Evolutionary conservation across 1,140 invertebrate genomes (phyloP), one percentile per base, ranked within the genome.

Genomic region (Ceratina australensis): DNA sequence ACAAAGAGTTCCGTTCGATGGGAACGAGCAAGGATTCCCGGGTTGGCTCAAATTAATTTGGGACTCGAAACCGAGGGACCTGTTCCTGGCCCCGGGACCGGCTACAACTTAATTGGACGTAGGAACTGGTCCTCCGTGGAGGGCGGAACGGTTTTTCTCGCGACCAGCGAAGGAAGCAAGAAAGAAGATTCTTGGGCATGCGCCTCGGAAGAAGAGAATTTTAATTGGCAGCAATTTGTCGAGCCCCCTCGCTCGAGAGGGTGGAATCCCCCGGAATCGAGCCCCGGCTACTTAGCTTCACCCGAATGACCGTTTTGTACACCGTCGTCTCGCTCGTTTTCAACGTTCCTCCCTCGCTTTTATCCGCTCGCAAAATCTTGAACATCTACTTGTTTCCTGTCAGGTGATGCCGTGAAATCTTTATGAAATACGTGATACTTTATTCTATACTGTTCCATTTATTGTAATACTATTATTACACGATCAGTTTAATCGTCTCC

Each of bases 171-270:
- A 42, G 3, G 0, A 7, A 42, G 50, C 50, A 24, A 59, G 72
- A 82, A 50, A 26, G 73, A 73, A 73, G 52, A 63, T 57, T 54
- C 28, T 49, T 10, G 59, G 33, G 67, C 47, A 72, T 64, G 67
- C 54, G 65, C 63, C 64, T 83, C 68, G 50, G 73, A 81, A 78
- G 78, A 84, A 59, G 87, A 88, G 90, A 90, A 91, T 92, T 92
- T 92, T 92, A 91, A 92, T 92, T 92, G 90, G 88, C 78, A 83
- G 80, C 89, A 91, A 92, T 92, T 92, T 91, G 89, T 91, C 88
- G 81, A 69, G 33, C 33, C 33, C 33, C 33, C 33, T 50, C 28
- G 13, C 59, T 74, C 73, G 66, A 66, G 54, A 74, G 63, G 71
- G 77, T 74, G 71, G 42, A 59, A 64, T 74, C 71, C 52, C 76